Percentiles rank a stretch among this genome's conserved stretches.
Evolutionary conservation across 2,113 vertebrate genomes (phyloP).

Genomic region (Empidonax traillii): DNA sequence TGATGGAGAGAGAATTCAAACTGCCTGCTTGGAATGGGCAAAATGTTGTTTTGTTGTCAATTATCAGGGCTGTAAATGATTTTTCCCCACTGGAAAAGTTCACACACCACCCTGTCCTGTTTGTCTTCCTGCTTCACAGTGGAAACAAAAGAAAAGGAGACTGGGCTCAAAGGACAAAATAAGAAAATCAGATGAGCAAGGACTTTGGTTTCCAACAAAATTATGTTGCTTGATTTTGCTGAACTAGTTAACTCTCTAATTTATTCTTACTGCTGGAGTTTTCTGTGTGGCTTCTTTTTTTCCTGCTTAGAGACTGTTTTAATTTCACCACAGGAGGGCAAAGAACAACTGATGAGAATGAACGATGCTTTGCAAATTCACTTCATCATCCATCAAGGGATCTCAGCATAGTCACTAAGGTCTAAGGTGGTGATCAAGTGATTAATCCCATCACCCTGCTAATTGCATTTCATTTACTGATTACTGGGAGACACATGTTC

Average conservation of each 20-base stretch:
- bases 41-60: neutral
- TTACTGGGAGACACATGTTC: slow-evolving; percentile 24
- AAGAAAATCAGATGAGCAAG: neutral
- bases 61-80: neutral
- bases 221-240: neutral
- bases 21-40: neutral
- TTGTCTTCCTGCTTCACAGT: neutral
- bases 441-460: slow-evolving; percentile 47
- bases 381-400: slow-evolving; percentile 58
- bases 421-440: slow-evolving; percentile 61
- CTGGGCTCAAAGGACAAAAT: neutral
- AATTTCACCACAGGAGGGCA: slow-evolving; percentile 57
- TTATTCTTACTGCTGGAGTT: slow-evolving; percentile 39
- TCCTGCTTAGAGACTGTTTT: neutral
- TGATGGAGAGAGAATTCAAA: neutral
- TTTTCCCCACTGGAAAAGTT: neutral
- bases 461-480: slow-evolving; percentile 68
- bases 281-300: neutral
- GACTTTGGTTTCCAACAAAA: neutral
- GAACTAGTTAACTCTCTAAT: slow-evolving; percentile 25
- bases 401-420: slow-evolving; percentile 20
- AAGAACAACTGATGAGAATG: slow-evolving; percentile 61
- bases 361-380: slow-evolving; percentile 25
- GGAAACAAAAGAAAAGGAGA: neutral
- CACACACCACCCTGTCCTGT: neutral